Percentiles rank a stretch among this genome's conserved stretches.
Conservation (phyloP, 1,140 invertebrate genomes). For the Macrocentrus cingulum region DNA sequence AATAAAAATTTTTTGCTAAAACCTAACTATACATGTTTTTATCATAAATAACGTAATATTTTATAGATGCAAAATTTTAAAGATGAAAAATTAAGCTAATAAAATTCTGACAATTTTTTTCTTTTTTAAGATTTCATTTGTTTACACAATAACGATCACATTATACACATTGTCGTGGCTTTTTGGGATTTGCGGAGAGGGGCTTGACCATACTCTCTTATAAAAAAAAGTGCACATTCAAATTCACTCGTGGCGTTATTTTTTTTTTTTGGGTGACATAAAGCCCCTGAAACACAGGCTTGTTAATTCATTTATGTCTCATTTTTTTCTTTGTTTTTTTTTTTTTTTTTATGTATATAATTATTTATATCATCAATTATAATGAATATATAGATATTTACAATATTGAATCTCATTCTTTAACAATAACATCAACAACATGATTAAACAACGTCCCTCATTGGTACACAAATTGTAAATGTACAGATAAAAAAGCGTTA, state of each 20-base stretch:
- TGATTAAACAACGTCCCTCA: constrained; percentile 61
- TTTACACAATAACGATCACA: constrained; percentile 46
- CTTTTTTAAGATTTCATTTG: constrained; percentile 30
- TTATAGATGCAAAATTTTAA: too few relatives aligned
- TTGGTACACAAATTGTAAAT: constrained; percentile 62
- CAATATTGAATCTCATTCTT: constrained; percentile 62
- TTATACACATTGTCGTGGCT: constrained; percentile 41
- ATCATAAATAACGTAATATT: too few relatives aligned
- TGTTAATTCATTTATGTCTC: background rate
- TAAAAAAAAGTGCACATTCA: constrained; percentile 23
- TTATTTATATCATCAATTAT: constrained; percentile 61
- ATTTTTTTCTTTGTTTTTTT: constrained; percentile 11
- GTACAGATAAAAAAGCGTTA: constrained; percentile 61
- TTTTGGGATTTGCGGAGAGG: constrained; percentile 20
- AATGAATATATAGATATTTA: constrained; percentile 61
- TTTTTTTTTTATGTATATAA: constrained; percentile 58
- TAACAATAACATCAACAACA: constrained; percentile 62
- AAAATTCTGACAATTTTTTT: constrained; percentile 17
- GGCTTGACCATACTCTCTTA: constrained; percentile 19
- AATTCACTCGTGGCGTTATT: background rate
- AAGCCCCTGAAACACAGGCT: constrained; percentile 28
- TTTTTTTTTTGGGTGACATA: constrained; percentile 24
- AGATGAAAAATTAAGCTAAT: too few relatives aligned
- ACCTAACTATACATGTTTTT: too few relatives aligned
- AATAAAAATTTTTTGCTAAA: too few relatives aligned